These are phyloP conservation scores for Rhingia campestris DNA, from an alignment of 2,888 invertebrate genomes.

Conservation along the genomic window DNA sequence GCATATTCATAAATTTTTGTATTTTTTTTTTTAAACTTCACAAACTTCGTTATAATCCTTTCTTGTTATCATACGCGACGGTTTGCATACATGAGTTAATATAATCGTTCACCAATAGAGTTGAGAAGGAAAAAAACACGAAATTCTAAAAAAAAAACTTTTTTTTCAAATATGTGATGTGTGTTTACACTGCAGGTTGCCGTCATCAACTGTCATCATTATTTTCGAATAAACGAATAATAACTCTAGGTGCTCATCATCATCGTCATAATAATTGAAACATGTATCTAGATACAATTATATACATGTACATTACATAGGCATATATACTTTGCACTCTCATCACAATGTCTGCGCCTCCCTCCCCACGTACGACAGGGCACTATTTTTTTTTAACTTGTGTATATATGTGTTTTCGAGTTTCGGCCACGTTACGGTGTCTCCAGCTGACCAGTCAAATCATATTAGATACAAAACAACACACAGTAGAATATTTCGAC, in stretches of 20 bases:
- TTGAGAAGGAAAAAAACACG: conserved; percentile 8
- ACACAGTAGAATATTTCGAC: conserved; percentile 3
- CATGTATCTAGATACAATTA: conserved; percentile 58
- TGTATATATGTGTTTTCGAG: conserved; percentile 55
- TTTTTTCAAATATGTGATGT: conserved; percentile 55
- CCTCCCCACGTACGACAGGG: conserved; percentile 40
- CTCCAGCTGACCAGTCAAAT: conserved; percentile 62
- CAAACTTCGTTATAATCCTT: conserved; percentile 43
- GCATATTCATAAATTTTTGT: conserved; percentile 57
- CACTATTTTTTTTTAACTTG: conserved; percentile 28
- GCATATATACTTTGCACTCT: conserved; percentile 59
- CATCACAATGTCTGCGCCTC: conserved; percentile 62
- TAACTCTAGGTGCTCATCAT: conserved; percentile 76
- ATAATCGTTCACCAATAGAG: too few relatives aligned
- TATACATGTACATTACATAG: conserved; percentile 67
- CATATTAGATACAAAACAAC: conserved; percentile 40
- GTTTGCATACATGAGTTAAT: conserved; percentile 53
- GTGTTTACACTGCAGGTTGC: conserved; percentile 77
- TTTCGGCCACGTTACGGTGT: conserved; percentile 50
- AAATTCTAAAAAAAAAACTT: conserved; percentile 11
- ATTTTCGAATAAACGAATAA: conserved; percentile 76
- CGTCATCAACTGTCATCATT: conserved; percentile 79
- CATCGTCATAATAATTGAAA: conserved; percentile 73
- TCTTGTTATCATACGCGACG: conserved; percentile 52
- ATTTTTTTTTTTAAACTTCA: conserved; percentile 27